phyloP scores from a whole-genome alignment of 2,797 vertebrate species.

The Ataeniobius toweri region DNA sequence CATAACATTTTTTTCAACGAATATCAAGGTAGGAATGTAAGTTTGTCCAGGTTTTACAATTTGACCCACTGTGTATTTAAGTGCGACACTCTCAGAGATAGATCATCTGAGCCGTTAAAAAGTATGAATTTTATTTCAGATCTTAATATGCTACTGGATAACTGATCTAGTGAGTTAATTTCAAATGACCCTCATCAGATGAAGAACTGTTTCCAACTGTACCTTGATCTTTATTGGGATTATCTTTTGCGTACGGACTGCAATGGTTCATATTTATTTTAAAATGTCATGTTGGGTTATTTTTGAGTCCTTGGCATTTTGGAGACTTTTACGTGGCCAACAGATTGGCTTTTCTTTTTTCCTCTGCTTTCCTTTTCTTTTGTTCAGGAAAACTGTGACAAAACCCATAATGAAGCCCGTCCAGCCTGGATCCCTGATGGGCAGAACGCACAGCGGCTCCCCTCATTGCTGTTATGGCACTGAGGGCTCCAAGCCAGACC shows the following conservation, averaged over 20 bases:
- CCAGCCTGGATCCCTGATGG: constrained; percentile 62
- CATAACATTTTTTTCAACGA: neutral
- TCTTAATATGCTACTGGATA: neutral
- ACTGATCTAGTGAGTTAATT: neutral
- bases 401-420: constrained; percentile 23
- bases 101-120: neutral
- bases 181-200: constrained; percentile 1
- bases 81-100: neutral
- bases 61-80: too few relatives aligned
- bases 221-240: neutral
- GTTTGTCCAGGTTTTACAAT: too few relatives aligned
- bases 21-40: neutral
- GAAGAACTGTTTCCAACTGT: neutral
- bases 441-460: constrained; percentile 64
- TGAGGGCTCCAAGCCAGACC: constrained; percentile 77
- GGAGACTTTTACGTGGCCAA: constrained; percentile 42
- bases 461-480: constrained; percentile 77
- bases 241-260: constrained; percentile 31
- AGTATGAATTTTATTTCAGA: neutral
- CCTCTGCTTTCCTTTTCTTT: neutral
- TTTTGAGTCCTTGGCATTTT: constrained; percentile 56
- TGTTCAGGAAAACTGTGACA: constrained; percentile 49
- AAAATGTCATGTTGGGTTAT: constrained; percentile 53
- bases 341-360: constrained; percentile 11
- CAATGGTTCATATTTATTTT: constrained; percentile 45